Conservation (phyloP, 2,888 invertebrate genomes). For the Brenthis hecate region DNA sequence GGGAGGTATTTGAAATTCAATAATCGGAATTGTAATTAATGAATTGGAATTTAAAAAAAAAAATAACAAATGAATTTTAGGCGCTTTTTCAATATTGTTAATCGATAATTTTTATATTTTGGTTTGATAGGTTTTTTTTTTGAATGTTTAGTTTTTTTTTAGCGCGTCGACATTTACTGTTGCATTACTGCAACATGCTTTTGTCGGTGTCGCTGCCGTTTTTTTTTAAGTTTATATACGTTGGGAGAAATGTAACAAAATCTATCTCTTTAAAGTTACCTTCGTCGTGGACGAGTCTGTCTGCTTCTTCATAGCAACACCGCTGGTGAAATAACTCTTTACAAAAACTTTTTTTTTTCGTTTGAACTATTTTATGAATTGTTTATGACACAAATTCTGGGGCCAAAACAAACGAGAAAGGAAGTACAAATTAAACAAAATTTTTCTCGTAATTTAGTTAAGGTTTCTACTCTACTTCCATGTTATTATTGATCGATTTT, state of each 20-base stretch:
- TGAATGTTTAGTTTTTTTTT: conserved; percentile 45
- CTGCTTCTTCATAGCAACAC: conserved; percentile 22
- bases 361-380: conserved; percentile 42
- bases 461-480: conserved; percentile 43
- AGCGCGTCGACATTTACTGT: conserved; percentile 25
- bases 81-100: conserved; percentile 53
- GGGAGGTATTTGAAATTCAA: conserved; percentile 21
- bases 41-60: conserved; percentile 54
- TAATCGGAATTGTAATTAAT: conserved; percentile 40
- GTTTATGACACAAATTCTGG: conserved; percentile 68
- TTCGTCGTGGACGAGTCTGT: conserved; percentile 22
- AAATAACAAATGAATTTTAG: conserved; percentile 61
- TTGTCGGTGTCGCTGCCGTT: conserved; percentile 28
- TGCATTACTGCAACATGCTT: conserved; percentile 6
- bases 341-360: conserved; percentile 31
- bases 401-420: conserved; percentile 74
- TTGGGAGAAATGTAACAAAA: conserved; percentile 28
- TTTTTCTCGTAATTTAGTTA: conserved; percentile 71
- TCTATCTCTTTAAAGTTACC: conserved; percentile 39
- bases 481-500: conserved; percentile 25
- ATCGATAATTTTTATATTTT: conserved; percentile 58
- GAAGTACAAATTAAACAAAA: conserved; percentile 74
- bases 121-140: conserved; percentile 40
- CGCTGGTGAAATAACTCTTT: conserved; percentile 7
- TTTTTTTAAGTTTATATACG: conserved; percentile 38